Base-by-base conservation (phyloP, 2,113 vertebrate species). In the Chaetodon trifascialis region DNA sequence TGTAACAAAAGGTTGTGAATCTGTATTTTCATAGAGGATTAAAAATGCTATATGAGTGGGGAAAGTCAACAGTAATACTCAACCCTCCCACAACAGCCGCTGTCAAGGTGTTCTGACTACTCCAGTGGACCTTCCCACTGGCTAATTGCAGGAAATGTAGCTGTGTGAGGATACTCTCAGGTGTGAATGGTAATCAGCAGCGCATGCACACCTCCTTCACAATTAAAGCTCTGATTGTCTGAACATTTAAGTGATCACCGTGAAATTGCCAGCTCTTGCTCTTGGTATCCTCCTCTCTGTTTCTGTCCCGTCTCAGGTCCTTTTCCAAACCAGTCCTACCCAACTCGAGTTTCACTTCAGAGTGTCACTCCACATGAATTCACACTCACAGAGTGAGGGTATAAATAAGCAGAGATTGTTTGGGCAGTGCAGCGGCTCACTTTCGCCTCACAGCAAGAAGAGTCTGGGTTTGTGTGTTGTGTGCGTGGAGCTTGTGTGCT, bases 321-420 rank as follows among this genome's bases (percentile, higher is more conserved):
- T 30, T 79, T 12, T 86, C 77, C 80, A 87, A 80, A 80, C 25
- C 63, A 47, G 69, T 63, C 63, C 49, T 38, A 4, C 52, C 47
- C 44, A 25, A 11, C 66, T 12, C 11, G 25, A 86, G 65, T 69
- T 79, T 83, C 66, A 73, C 73, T 19, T 34, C 58, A 46, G 63
- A 49, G 65, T 60, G 46, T 86, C 84, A 72, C 83, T 84, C 80
- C 49, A 68, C 75, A 59, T 86, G 87, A 86, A 86, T 79, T 86
- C 86, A 79, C 86, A 89, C 85, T 85, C 54, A 67, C 74, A 55
- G 75, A 67, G 55, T 0, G 14, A 82, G 46, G 69, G 62, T 89
- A 86, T 86, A 91, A 89, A 87, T 90, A 89, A 88, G 90, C 78
- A 88, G 78, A 70, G 65, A 38, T 6, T 19, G 52, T 80, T 82